phyloP scores from a whole-genome alignment of 2,113 vertebrate species.

The Candoia aspera region DNA sequence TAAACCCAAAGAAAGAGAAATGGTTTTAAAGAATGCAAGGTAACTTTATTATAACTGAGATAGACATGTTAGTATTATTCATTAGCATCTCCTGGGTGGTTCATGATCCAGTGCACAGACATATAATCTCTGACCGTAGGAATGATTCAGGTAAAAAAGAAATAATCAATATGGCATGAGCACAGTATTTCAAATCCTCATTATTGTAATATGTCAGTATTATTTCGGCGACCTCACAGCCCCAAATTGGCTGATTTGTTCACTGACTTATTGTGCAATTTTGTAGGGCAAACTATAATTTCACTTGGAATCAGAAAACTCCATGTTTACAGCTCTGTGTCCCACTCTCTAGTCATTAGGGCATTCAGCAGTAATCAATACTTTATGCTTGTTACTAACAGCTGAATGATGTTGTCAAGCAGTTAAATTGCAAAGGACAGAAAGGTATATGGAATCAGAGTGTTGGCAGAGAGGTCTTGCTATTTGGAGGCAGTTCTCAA shows the following conservation, averaged over 20 bases:
- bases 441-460: constrained; percentile 14
- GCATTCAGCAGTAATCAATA: constrained; percentile 76
- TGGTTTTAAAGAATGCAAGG: background rate
- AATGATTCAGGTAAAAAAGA: constrained; percentile 75
- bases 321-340: constrained; percentile 70
- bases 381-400: constrained; percentile 68
- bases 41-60: background rate
- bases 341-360: constrained; percentile 71
- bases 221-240: constrained; percentile 75
- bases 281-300: constrained; percentile 80
- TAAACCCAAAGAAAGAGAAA: background rate
- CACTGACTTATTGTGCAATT: constrained; percentile 85
- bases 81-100: constrained; percentile 68
- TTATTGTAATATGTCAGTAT: constrained; percentile 84
- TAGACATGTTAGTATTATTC: constrained; percentile 63
- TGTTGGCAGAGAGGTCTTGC: background rate
- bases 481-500: background rate
- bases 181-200: constrained; percentile 79
- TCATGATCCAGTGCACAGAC: constrained; percentile 67
- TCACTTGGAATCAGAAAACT: constrained; percentile 78
- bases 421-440: constrained; percentile 69
- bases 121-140: constrained; percentile 77
- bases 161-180: constrained; percentile 81
- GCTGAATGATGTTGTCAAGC: constrained; percentile 77
- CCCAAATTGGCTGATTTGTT: constrained; percentile 75